Base-by-base conservation (phyloP, 2,113 vertebrate genomes). In the Pelmatolapia mariae region DNA sequence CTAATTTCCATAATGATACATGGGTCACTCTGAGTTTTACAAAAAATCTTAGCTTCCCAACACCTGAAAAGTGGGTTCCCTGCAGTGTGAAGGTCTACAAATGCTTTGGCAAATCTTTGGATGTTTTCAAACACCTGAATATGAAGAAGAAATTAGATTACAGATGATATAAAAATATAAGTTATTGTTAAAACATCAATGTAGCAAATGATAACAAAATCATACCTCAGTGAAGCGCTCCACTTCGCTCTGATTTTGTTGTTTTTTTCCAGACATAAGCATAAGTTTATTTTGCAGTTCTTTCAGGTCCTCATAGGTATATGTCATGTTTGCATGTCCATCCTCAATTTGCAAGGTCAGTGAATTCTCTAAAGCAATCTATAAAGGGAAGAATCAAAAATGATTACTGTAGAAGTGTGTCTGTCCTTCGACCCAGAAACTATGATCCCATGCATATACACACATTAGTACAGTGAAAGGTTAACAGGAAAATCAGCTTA, bases 221-320 rank as follows among this genome's bases (percentile, higher is more conserved):
- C 63, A 36, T 4, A 80, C 98, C 97, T 98, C 98, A 1, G 97
- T 96, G 91, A 99, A 99, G 10, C 38, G 93, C 10, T 98, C 97
- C 50, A 98, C 98, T 83, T 98, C 97, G 18, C 68, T 26, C 1
- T 94, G 93, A 22, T 93, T 96, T 90, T 97, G 97, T 29, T 98
- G 97, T 5, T 95, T 97, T 94, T 97, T 97, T 71, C 97, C 95
- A 0, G 98, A 98, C 97, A 98, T 98, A 11, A 99, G 97, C 98
- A 99, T 99, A 63, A 99, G 94, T 38, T 99, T 99, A 93, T 98
- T 98, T 89, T 98, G 94, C 45, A 99, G 95, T 8, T 99, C 98
- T 4, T 94, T 93, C 43, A 98, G 95, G 29, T 98, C 98, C 12
- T 97, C 96, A 90, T 97, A 98, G 3, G 66, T 68, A 18, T 96